Percentiles rank a stretch among this genome's conserved stretches.
Conservation (phyloP, 2,888 invertebrate genomes). For the Caenorhabditis uteleia region DNA sequence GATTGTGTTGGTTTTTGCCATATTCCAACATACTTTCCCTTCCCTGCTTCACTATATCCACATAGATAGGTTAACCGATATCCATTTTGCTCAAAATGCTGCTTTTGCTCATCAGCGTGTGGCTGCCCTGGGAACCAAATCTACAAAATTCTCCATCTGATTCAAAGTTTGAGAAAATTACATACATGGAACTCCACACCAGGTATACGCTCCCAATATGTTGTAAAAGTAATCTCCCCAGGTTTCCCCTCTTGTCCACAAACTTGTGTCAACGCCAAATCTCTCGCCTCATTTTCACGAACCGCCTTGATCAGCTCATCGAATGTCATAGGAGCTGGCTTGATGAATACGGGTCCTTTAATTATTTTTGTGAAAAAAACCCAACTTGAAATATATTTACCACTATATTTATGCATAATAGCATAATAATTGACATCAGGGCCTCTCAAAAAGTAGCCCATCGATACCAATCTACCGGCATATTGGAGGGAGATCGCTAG, state of each 20-base stretch:
- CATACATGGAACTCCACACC: conserved; percentile 60
- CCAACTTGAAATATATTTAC: conserved; percentile 23
- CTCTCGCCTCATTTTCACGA: conserved; percentile 65
- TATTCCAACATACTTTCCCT: conserved; percentile 62
- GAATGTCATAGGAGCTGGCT: conserved; percentile 65
- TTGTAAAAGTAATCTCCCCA: conserved; percentile 59
- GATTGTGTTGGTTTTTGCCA: conserved; percentile 63
- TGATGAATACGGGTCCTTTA: conserved; percentile 66
- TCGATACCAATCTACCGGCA: conserved; percentile 63
- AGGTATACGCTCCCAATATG: conserved; percentile 67
- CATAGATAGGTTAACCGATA: conserved; percentile 63
- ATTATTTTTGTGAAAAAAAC: too few species aligned
- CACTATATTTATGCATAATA: conserved; percentile 66
- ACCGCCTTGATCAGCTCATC: conserved; percentile 62
- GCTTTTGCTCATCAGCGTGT: conserved; percentile 61
- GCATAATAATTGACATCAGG: conserved; percentile 59
- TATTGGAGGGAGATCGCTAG: conserved; percentile 59
- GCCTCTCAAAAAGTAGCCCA: conserved; percentile 56
- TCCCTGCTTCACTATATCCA: conserved; percentile 59
- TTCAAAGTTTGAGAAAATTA: background rate
- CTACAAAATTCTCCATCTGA: conserved; percentile 29
- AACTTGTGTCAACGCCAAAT: conserved; percentile 65
- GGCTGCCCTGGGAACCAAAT: conserved; percentile 68
- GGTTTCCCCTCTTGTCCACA: conserved; percentile 66
- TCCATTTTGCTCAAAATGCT: conserved; percentile 62